Percentiles rank a stretch among this genome's conserved stretches.
These are phyloP conservation scores for Halcyon senegalensis DNA, from an alignment of 2,113 vertebrate species.

Conservation along the genomic window DNA sequence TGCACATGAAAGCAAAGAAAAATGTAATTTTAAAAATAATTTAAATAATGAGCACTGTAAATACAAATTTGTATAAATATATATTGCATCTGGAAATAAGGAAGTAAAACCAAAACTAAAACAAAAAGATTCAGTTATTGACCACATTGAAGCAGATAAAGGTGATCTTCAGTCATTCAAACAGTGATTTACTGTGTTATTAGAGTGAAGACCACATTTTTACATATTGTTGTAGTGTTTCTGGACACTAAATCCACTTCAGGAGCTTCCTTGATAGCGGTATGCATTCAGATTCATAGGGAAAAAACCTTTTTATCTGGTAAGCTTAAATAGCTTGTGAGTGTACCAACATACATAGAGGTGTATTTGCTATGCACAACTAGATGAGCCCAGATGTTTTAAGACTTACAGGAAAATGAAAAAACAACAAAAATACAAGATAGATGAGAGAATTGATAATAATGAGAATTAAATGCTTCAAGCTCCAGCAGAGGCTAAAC, in stretches of 20 bases:
- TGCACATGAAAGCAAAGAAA: not conserved
- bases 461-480: not conserved
- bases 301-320: not conserved
- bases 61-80: not conserved
- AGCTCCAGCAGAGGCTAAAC: not conserved
- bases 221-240: not conserved
- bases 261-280: not conserved
- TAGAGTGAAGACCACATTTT: not conserved
- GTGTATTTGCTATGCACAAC: not conserved
- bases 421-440: not conserved
- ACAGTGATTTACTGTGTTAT: not conserved
- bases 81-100: not conserved
- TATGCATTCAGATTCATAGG: not conserved
- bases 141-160: not conserved
- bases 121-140: not conserved
- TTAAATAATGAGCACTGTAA: not conserved
- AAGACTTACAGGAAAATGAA: not conserved
- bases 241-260: not conserved
- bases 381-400: not conserved
- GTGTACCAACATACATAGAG: accelerated
- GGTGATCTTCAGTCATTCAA: not conserved
- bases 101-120: not conserved
- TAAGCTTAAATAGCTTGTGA: not conserved
- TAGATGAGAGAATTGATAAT: not conserved
- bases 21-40: not conserved